phyloP scores from a whole-genome alignment of 2,888 invertebrate genomes.

The Philereme vetulata region DNA sequence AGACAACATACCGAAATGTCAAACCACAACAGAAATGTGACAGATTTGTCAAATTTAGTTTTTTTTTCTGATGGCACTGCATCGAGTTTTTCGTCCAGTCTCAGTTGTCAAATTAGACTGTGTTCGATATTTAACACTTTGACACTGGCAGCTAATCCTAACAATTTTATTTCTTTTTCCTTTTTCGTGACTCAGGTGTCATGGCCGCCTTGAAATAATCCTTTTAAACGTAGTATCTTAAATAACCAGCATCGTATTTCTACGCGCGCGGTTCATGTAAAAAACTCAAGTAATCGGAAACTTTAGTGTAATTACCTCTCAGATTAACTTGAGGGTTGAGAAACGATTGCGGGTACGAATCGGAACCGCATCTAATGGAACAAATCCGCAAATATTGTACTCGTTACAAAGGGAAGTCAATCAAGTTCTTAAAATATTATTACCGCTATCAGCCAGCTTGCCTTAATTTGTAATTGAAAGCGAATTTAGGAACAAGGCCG shows the following conservation, averaged over 20 bases:
- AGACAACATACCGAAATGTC: slow-evolving; percentile 73
- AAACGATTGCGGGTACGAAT: not conserved
- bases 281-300: slow-evolving; percentile 65
- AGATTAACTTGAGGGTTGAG: slow-evolving; percentile 9
- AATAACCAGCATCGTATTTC: slow-evolving; percentile 75
- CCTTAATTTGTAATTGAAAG: too few species aligned
- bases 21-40: slow-evolving; percentile 75
- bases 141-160: slow-evolving; percentile 82
- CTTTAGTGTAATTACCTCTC: slow-evolving; percentile 32
- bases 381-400: not conserved
- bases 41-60: slow-evolving; percentile 71
- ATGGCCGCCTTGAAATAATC: slow-evolving; percentile 74
- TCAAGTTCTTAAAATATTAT: too few species aligned
- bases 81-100: slow-evolving; percentile 62
- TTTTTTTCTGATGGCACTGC: slow-evolving; percentile 49
- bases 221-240: slow-evolving; percentile 75
- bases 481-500: too few species aligned
- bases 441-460: too few species aligned
- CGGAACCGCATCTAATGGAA: not conserved
- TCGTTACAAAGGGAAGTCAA: too few species aligned
- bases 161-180: slow-evolving; percentile 70
- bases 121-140: slow-evolving; percentile 84
- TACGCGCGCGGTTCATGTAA: slow-evolving; percentile 52
- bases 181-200: slow-evolving; percentile 70
- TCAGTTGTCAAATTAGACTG: slow-evolving; percentile 80